Base-by-base conservation (phyloP, 2,113 vertebrate species). In the Sigmodon hispidus region DNA sequence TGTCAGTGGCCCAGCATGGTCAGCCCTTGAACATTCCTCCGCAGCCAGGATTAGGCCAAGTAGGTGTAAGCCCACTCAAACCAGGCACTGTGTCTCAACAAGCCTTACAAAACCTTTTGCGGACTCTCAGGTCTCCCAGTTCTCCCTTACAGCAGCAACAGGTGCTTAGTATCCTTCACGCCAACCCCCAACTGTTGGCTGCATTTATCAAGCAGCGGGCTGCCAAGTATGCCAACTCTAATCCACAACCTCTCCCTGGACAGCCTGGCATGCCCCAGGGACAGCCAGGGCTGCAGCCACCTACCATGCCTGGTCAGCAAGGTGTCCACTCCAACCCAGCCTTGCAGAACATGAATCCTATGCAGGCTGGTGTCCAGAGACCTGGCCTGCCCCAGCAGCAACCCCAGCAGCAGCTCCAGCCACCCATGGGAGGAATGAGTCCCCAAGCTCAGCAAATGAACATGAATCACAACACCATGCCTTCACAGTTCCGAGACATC, bases 161-260 rank as follows among this genome's bases (percentile, higher is more conserved):
- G 97, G 99, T 99, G 98, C 98, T 99, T 87, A 99, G 99, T 98
- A 99, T 99, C 97, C 99, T 99, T 67, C 99, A 99, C n/a, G 99
- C 99, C 98, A 99, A 99, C 96, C 99, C 99, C 52, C 99, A 99
- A 87, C 99, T 99, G 50, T 99, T 99, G 98, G 99, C 99, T 0
- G 99, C 99, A 12, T 99, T 99, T 97, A 99, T 99, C 97, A 99
- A 99, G 96, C 99, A 99, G 97, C 98, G 99, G 94, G 99, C 99
- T 0, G 99, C 99, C 97, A 99, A 99, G 96, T 99, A 99, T 4
- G 99, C 99, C 1, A 98, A 89, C 52, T 99, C 99, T 50, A 98
- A 98, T 73, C 97, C 98, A 0, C 99, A 99, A 24, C 98, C 98
- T n/a, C 98, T 98, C 93, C 75, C 98, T 0, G 98, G 98, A 52